Base-by-base conservation (phyloP, 2,888 invertebrate species). In the Drosophila pseudotalamancana region DNA sequence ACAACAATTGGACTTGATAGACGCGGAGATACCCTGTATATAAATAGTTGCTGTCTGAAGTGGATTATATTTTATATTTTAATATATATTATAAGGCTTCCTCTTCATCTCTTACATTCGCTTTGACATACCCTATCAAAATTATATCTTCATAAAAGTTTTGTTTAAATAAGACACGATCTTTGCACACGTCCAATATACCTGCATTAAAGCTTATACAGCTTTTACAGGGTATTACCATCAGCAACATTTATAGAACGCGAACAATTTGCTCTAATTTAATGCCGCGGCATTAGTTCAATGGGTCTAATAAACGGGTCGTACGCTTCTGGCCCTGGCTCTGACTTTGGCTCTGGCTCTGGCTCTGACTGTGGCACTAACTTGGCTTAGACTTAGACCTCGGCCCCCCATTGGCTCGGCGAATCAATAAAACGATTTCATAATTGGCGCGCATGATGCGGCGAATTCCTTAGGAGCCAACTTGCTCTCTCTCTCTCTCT, bases 401-500 rank as follows among this genome's bases (percentile, higher is more conserved):
- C 25, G 69, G 54, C 70, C 54, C 71, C 70, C 71, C 71, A 35
- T 40, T 23, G 51, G 29, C 46, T 40, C 45, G 34, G 16, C 31
- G 39, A 59, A 53, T 45, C 50, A 70, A 68, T 55, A 69, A 61
- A 60, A 51, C 50, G 69, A 69, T 62, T 68, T 64, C 63, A 63
- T 75, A 70, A 79, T 68, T 69, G 64, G 56, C 60, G 69, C 65
- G 49, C 68, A 81, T 82, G 82, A 85, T 83, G 65, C 83, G 73
- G 82, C 88, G 57, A 76, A 82, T 88, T 87, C 88, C 83, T 46
- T n/a, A n/a, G n/a, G n/a, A n/a, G n/a, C n/a, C n/a, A n/a, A n/a
- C n/a, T n/a, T 14, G 0, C 40, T 27, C 27, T 8, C 25, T n/a
- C 4, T 29, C n/a, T 1, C n/a, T 18, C 6, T 16, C 5, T 37